Evolutionary conservation across 2,888 invertebrate genomes (phyloP).

Genomic region (Cheilosia pagana): DNA sequence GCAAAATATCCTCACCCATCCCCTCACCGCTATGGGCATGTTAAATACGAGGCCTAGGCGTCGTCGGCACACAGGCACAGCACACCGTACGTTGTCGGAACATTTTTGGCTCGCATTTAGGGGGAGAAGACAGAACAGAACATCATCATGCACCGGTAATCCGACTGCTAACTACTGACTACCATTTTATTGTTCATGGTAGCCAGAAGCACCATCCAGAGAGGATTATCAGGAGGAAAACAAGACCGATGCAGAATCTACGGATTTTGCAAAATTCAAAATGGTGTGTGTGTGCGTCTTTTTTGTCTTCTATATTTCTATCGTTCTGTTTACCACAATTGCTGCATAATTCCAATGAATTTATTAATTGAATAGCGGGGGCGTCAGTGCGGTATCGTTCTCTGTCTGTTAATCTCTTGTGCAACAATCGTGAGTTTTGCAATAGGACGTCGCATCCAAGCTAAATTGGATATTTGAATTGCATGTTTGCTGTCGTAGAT

Average conservation of each 20-base stretch:
- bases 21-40: constrained; percentile 17
- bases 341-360: constrained; percentile 39
- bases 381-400: background rate
- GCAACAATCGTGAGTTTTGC: constrained; percentile 24
- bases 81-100: constrained; percentile 21
- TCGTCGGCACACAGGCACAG: constrained; percentile 5
- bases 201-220: constrained; percentile 1
- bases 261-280: constrained; percentile 39
- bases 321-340: constrained; percentile 29
- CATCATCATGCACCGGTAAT: constrained; percentile 48
- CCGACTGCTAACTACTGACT: constrained; percentile 46
- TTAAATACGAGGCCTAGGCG: constrained; percentile 51
- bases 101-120: constrained; percentile 8
- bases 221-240: background rate
- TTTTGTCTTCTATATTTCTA: background rate
- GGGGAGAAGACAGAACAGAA: constrained; percentile 5
- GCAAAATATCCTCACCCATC: background rate
- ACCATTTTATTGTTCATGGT: constrained; percentile 32
- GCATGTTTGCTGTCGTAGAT: background rate
- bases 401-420: background rate
- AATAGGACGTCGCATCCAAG: background rate
- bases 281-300: constrained; percentile 19
- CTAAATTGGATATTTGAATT: background rate
- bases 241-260: constrained; percentile 11
- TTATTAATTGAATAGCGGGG: constrained; percentile 58